phyloP scores from a whole-genome alignment of 2,888 invertebrate species.

The Mycalesis mineus region DNA sequence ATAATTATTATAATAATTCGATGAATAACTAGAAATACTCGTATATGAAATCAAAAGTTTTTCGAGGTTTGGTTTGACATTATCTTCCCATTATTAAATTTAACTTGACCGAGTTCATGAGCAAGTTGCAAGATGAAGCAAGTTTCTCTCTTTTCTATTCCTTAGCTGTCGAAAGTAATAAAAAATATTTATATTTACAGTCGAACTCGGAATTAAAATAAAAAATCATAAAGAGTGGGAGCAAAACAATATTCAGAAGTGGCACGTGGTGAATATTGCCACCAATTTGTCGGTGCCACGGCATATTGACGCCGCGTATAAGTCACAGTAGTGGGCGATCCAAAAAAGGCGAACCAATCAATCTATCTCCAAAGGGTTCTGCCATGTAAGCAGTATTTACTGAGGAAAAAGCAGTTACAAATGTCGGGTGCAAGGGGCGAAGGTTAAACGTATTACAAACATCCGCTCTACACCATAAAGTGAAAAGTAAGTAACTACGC shows the following conservation, averaged over 20 bases:
- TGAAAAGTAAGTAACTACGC: no score
- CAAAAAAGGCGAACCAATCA: slow-evolving; percentile 25
- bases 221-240: background rate
- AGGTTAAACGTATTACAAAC: background rate
- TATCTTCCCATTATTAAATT: no score
- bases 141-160: no score
- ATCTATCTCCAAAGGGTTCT: slow-evolving; percentile 28
- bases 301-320: slow-evolving; percentile 22
- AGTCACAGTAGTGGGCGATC: slow-evolving; percentile 27
- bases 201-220: background rate
- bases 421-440: slow-evolving; percentile 27
- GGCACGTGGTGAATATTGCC: background rate
- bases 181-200: no score
- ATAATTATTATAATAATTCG: no score
- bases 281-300: slow-evolving; percentile 20
- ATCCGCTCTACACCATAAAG: no score
- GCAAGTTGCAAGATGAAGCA: no score
- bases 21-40: no score
- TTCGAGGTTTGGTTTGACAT: no score
- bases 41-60: no score
- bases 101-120: no score
- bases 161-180: no score
- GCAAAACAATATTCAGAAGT: slow-evolving; percentile 5
- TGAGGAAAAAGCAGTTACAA: slow-evolving; percentile 31
- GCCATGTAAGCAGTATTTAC: slow-evolving; percentile 28